phyloP scores from a whole-genome alignment of 1,140 invertebrate species.

The Lasioglossum albipes region DNA sequence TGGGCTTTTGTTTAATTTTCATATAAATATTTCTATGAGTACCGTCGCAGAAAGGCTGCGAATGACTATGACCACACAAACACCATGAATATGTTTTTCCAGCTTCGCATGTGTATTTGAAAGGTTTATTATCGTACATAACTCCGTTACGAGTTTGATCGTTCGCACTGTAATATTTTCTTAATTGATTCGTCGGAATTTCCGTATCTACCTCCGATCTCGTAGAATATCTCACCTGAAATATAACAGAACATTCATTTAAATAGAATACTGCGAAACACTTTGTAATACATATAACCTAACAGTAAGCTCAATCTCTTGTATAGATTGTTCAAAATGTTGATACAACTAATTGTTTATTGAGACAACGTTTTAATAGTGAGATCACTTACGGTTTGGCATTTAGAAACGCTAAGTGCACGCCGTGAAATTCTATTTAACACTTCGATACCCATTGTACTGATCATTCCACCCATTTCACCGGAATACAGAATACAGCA shows the following conservation, averaged over 20 bases:
- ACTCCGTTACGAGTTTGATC: constrained; percentile 85
- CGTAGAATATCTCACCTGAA: constrained; percentile 40
- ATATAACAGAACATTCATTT: neutral
- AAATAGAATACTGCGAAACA: neutral
- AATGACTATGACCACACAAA: constrained; percentile 94
- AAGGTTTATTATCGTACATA: constrained; percentile 94
- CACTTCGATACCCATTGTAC: neutral
- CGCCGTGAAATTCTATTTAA: constrained; percentile 4
- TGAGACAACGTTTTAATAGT: neutral
- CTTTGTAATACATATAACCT: neutral
- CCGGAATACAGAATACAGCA: too few species aligned
- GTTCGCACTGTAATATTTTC: constrained; percentile 81
- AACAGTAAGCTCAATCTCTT: neutral
- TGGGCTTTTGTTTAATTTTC: constrained; percentile 87
- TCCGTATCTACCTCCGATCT: constrained; percentile 64
- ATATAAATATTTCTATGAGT: constrained; percentile 90
- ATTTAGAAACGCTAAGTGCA: neutral
- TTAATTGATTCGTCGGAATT: constrained; percentile 84
- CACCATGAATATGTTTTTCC: constrained; percentile 97
- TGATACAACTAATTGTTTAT: neutral
- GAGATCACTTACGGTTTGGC: constrained; percentile 25
- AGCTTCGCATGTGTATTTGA: constrained; percentile 86
- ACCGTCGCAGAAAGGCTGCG: constrained; percentile 97
- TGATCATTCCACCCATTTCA: too few species aligned
- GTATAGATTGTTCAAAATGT: neutral